A percentile compares a stretch with the other conserved stretches of the same genome.
phyloP scores from a whole-genome alignment of 2,797 vertebrate species.

The Pipistrellus pipistrellus region DNA sequence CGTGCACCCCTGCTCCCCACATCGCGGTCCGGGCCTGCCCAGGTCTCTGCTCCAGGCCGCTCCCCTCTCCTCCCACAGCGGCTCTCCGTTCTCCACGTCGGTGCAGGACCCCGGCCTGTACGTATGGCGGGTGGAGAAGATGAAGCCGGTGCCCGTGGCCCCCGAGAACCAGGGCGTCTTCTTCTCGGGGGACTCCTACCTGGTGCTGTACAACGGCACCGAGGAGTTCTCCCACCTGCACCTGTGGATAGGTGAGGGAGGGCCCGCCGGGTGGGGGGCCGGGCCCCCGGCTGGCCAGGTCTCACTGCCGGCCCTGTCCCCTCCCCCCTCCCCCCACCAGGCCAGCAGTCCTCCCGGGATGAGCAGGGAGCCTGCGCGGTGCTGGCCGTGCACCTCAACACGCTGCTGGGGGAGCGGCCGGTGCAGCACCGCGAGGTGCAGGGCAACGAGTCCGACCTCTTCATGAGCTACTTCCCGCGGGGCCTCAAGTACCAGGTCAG shows the following conservation, averaged over 20 bases:
- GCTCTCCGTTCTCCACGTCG: constrained; percentile 72
- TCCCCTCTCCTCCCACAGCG: not conserved
- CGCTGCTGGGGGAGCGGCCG: constrained; percentile 92
- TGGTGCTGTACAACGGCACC: constrained; percentile 92
- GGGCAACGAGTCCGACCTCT: constrained; percentile 92
- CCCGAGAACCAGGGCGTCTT: constrained; percentile 90
- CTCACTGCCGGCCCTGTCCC: not conserved
- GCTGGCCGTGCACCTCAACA: constrained; percentile 94
- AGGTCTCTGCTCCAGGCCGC: not conserved
- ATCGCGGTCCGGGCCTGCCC: not conserved
- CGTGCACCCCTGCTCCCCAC: not conserved
- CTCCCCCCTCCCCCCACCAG: constrained; percentile 77
- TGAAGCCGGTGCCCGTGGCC: constrained; percentile 91
- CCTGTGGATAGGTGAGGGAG: constrained; percentile 94
- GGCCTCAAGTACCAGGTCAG: constrained; percentile 95
- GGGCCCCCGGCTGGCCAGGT: not conserved
- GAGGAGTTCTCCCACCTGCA: constrained; percentile 90
- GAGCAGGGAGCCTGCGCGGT: constrained; percentile 94
- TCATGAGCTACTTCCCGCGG: constrained; percentile 94
- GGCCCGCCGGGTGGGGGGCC: fast-evolving
- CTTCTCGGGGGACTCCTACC: constrained; percentile 94
- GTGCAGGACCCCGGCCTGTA: constrained; percentile 87
- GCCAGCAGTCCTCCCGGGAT: constrained; percentile 93
- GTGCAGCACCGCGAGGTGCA: constrained; percentile 94
- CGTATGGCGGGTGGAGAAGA: constrained; percentile 94